Evolutionary conservation across 2,888 invertebrate species (phyloP).

Genomic region (Lottia gigantea): DNA sequence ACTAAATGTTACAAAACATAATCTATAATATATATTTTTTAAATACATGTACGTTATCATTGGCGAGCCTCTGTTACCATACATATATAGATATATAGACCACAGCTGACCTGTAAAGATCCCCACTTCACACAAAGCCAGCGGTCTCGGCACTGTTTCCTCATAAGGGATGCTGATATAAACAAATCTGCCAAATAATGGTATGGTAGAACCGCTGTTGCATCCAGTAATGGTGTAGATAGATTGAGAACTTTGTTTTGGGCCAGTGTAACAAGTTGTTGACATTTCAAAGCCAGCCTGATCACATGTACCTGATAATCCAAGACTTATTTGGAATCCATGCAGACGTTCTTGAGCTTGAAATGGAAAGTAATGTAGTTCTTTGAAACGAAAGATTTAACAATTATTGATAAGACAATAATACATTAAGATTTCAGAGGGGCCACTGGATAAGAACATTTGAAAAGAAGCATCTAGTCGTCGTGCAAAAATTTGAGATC

Average conservation of each 20-base stretch:
- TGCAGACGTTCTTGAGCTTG: background rate
- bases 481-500: no score
- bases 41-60: no score
- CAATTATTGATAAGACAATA: no score
- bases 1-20: no score
- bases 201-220: background rate
- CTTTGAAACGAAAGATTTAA: no score
- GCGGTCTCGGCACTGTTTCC: background rate
- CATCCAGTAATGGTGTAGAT: background rate
- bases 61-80: no score
- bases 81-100: no score
- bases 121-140: background rate
- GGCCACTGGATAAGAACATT: no score
- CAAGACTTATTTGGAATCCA: background rate
- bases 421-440: no score
- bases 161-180: background rate
- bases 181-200: background rate
- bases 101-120: background rate
- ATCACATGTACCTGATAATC: slow-evolving; percentile 1
- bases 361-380: background rate
- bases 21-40: no score
- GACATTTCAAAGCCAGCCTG: background rate
- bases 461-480: no score
- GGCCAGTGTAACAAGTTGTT: background rate
- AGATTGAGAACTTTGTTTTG: background rate